Base-by-base conservation (phyloP, 2,888 invertebrate genomes). In the Hemithea aestivaria region DNA sequence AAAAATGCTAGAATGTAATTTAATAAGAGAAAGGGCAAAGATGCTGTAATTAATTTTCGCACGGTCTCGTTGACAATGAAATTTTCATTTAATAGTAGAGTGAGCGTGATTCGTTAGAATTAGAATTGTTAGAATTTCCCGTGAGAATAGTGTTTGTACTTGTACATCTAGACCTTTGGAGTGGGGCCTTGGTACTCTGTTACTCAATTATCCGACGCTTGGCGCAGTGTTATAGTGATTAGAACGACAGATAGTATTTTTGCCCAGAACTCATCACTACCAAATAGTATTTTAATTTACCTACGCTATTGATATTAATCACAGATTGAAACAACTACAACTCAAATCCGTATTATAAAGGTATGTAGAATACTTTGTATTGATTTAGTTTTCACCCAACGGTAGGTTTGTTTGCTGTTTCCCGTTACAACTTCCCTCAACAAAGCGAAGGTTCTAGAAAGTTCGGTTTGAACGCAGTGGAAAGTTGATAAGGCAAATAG, bases 131-230 rank as follows among this genome's bases (percentile, higher is more conserved):
- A 42, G 38, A 48, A 48, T 48, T 49, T 53, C 51, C 52, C 53
- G 36, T 44, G 48, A 50, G 43, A 46, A 40, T 48, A 54, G 44
- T 39, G 48, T 52, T 56, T 56, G 51, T 51, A 38, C 48, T 16
- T 5, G 3, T 16, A 16, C 16, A 26, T 25, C 10, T 24, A 35
- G 24, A 25, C 21, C 25, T 32, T 23, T 20, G n/a, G n/a, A 11
- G 21, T 34, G 10, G 26, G 1, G 20, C 9, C 10, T 20, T 12
- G 8, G 16, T 16, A 23, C 31, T n/a, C 6, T 12, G 22, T 11
- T 46, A 51, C 38, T 43, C 41, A 48, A 44, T 44, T 5, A 5
- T 5, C 3, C 5, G 16, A 5, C 5, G 16, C 16, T 4, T 16
- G 34, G 41, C 29, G 30, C 26, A 39, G 12, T 11, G 35, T 20